Percentiles rank a stretch among this genome's conserved stretches.
These are phyloP conservation scores for Phrixothrix hirtus DNA, from an alignment of 2,888 invertebrate species.

Conservation along the genomic window DNA sequence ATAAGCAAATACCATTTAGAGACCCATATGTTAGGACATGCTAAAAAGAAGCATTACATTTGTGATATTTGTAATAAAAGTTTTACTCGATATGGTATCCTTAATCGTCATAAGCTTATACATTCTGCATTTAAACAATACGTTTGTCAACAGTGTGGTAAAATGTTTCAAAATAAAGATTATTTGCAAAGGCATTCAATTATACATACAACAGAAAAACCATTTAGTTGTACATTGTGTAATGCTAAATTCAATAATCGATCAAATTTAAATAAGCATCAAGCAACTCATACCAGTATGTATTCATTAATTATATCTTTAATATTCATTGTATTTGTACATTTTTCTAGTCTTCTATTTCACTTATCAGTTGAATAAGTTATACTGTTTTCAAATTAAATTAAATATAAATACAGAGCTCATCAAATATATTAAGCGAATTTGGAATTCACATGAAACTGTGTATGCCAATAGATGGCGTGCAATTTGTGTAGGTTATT, in stretches of 20 bases:
- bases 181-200: slow-evolving; percentile 65
- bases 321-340: slow-evolving; percentile 7
- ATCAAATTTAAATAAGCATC: slow-evolving; percentile 72
- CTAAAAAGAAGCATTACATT: slow-evolving; percentile 62
- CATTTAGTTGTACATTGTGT: slow-evolving; percentile 65
- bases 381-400: no score
- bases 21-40: slow-evolving; percentile 72
- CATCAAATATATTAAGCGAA: no score
- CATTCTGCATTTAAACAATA: slow-evolving; percentile 62
- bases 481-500: no score
- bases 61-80: slow-evolving; percentile 69
- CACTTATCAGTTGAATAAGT: no score
- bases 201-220: slow-evolving; percentile 67
- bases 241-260: slow-evolving; percentile 63
- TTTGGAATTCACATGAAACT: no score
- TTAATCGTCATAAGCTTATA: slow-evolving; percentile 70
- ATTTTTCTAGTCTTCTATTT: no score
- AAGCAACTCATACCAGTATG: slow-evolving; percentile 62
- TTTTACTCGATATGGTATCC: slow-evolving; percentile 70
- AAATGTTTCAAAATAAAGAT: slow-evolving; percentile 63
- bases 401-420: no score
- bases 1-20: slow-evolving; percentile 72
- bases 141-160: slow-evolving; percentile 64
- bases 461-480: no score
- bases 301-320: slow-evolving; percentile 5